phyloP scores from a whole-genome alignment of 1,140 invertebrate species.

The Drosophila chauvacae region DNA sequence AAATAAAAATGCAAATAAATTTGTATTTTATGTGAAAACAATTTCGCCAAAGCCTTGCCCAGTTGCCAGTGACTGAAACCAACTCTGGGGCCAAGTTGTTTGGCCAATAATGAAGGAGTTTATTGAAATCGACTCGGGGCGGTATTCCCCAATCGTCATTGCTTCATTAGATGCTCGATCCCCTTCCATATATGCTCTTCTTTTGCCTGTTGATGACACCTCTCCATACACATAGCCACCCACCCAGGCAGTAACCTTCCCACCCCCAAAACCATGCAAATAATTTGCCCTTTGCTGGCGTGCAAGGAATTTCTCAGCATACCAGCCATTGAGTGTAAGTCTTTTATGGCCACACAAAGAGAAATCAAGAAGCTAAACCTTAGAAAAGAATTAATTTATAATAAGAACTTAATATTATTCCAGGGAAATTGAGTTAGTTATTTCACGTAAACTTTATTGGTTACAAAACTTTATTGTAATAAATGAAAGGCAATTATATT shows the following conservation, averaged over 20 bases:
- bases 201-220: conserved; percentile 58
- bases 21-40: conserved; percentile 82
- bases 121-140: conserved; percentile 71
- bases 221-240: conserved; percentile 3
- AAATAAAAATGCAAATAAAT: conserved; percentile 83
- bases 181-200: neutral
- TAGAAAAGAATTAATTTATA: neutral
- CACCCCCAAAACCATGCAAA: conserved; percentile 49
- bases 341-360: conserved; percentile 57
- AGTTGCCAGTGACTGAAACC: conserved; percentile 46
- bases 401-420: neutral
- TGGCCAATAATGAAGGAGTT: conserved; percentile 71
- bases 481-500: too few species aligned
- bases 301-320: conserved; percentile 71
- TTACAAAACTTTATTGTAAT: neutral
- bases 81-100: conserved; percentile 44
- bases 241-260: conserved; percentile 2
- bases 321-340: conserved; percentile 57
- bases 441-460: too few species aligned
- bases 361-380: neutral
- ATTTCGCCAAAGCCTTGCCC: conserved; percentile 63
- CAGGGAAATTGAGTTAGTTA: neutral
- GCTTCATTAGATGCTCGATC: conserved; percentile 56
- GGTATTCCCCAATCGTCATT: conserved; percentile 67
- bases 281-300: conserved; percentile 67